phyloP scores from a whole-genome alignment of 2,113 vertebrate species.

The Festucalex cinctus region DNA sequence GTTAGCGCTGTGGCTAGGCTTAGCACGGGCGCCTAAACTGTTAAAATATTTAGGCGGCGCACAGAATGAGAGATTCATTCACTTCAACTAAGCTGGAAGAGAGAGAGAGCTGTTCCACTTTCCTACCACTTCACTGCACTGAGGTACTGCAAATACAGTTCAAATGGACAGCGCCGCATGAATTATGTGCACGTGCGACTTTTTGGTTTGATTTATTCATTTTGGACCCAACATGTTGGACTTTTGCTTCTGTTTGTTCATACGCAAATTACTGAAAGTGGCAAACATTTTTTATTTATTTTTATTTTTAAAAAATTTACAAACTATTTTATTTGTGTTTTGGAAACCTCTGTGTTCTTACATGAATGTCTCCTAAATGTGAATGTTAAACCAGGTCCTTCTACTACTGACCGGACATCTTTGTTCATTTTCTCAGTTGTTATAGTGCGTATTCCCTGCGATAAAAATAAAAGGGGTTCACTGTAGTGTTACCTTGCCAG shows the following conservation, averaged over 20 bases:
- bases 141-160: conserved; percentile 39
- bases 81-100: conserved; percentile 57
- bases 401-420: too few species aligned
- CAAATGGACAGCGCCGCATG: conserved; percentile 51
- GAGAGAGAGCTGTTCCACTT: conserved; percentile 45
- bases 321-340: too few species aligned
- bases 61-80: conserved; percentile 62
- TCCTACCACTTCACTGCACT: conserved; percentile 42
- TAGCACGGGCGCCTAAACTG: conserved; percentile 45
- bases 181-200: conserved; percentile 57
- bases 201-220: conserved; percentile 60
- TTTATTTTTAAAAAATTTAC: too few species aligned
- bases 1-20: conserved; percentile 52
- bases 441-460: not conserved
- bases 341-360: too few species aligned
- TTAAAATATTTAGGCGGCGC: conserved; percentile 72
- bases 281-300: conserved; percentile 20
- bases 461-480: not conserved
- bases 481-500: not conserved
- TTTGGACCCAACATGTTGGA: conserved; percentile 33
- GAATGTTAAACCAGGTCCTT: too few species aligned
- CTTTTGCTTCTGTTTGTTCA: conserved; percentile 46
- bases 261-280: conserved; percentile 18
- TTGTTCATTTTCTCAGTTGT: too few species aligned
- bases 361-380: too few species aligned